Evolutionary conservation across 2,888 invertebrate genomes (phyloP).

Genomic region (Scaeva pyrastri): DNA sequence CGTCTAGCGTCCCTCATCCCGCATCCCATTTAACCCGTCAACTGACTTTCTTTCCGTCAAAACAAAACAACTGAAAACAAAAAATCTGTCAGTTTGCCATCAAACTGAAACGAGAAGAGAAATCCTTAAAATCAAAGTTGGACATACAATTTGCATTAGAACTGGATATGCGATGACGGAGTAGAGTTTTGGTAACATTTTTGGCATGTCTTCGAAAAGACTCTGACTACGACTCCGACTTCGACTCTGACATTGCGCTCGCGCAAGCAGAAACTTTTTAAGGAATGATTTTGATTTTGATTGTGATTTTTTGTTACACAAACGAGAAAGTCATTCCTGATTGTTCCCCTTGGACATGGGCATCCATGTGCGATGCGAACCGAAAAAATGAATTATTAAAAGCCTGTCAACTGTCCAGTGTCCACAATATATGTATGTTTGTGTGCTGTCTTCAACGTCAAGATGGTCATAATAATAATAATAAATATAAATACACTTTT

Average conservation of each 20-base stretch:
- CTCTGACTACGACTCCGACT: background rate
- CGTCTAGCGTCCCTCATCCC: background rate
- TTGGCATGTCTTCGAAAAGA: slow-evolving; percentile 19
- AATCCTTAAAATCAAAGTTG: slow-evolving; percentile 48
- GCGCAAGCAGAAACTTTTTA: background rate
- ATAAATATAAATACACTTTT: slow-evolving; percentile 44
- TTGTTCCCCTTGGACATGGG: slow-evolving; percentile 25
- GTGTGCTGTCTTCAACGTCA: background rate
- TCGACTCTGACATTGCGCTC: background rate
- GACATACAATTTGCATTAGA: slow-evolving; percentile 59
- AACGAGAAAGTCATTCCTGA: slow-evolving; percentile 43
- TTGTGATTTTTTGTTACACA: slow-evolving; percentile 26
- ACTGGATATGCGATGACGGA: slow-evolving; percentile 9
- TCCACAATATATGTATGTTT: too few species aligned
- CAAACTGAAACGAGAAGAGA: slow-evolving; percentile 33
- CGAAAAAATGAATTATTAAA: slow-evolving; percentile 42
- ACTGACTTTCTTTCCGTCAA: slow-evolving; percentile 50
- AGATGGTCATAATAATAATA: slow-evolving; percentile 56
- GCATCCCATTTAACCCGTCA: slow-evolving; percentile 48
- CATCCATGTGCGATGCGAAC: too few species aligned
- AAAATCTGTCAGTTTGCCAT: slow-evolving; percentile 37
- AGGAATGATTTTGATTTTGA: slow-evolving; percentile 10
- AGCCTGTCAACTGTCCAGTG: slow-evolving; percentile 24
- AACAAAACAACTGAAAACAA: slow-evolving; percentile 6
- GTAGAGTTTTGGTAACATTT: slow-evolving; percentile 1